These are phyloP conservation scores for Tachuris rubrigastra DNA, from an alignment of 2,113 vertebrate species.

Conservation along the genomic window DNA sequence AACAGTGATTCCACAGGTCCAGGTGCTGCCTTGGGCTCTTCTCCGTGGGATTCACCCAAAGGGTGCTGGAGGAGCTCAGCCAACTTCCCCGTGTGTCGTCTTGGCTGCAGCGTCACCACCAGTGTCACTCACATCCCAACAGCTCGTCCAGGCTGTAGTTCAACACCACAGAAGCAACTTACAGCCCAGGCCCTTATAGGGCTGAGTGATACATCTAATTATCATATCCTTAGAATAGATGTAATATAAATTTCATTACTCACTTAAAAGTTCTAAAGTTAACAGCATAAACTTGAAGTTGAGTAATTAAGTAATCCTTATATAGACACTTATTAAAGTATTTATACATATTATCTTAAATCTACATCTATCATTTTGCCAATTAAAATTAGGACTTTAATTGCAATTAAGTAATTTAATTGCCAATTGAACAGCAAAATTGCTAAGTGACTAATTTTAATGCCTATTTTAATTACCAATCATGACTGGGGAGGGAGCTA, in stretches of 20 bases:
- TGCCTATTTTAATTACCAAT: conserved; percentile 97
- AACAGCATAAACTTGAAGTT: conserved; percentile 87
- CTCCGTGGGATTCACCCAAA: fast-evolving
- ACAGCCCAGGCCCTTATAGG: conserved; percentile 44
- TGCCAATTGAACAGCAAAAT: conserved; percentile 95
- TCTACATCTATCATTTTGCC: conserved; percentile 90
- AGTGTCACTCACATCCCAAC: fast-evolving
- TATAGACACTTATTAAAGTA: conserved; percentile 90
- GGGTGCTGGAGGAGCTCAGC: background rate
- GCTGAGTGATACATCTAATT: conserved; percentile 71
- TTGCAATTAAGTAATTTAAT: conserved; percentile 98
- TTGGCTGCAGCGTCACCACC: too few species aligned
- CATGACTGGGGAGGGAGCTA: conserved; percentile 90
- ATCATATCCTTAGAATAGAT: conserved; percentile 79
- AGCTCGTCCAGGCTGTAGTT: background rate
- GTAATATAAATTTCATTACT: conserved; percentile 82
- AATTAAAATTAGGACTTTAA: conserved; percentile 94
- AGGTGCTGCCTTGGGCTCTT: fast-evolving
- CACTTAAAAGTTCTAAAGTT: conserved; percentile 86
- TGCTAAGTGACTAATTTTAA: conserved; percentile 96
- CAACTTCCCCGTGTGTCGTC: too few species aligned
- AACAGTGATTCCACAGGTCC: fast-evolving
- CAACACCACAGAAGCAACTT: conserved; percentile 19
- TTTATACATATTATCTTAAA: conserved; percentile 90
- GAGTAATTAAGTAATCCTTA: conserved; percentile 89